Evolutionary conservation across 2,797 vertebrate genomes (phyloP), one percentile per base, ranked within the genome.

Genomic region (Schizopygopsis pylzovi): DNA sequence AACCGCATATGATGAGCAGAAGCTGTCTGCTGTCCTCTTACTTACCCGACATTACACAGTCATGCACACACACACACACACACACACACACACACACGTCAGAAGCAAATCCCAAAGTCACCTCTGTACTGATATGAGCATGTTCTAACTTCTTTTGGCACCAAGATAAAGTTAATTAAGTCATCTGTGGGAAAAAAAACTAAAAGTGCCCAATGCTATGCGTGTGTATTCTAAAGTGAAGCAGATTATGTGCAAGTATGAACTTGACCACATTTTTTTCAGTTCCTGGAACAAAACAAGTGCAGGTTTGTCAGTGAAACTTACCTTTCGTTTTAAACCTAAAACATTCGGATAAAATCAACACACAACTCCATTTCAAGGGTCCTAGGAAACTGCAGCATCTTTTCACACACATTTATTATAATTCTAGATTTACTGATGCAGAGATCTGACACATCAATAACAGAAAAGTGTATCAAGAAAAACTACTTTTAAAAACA

Each of bases 1-100:
- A 91, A 90, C 89, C 90, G 79, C 88, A 88, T 70, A 39, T 61
- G 71, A 81, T 43, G 67, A 85, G 85, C 83, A 80, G 6, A 68
- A 52, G 45, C 20, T 71, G 73, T 84, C 90, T 87, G 37, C 71
- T 81, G 84, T 47, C 41, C 79, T 81, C 18, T 25, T 15, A 72
- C 83, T 85, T 76, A 39, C 79, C 59, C 43, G 0, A 37, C 28
- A 52, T 7, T 43, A 79, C 56, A 61, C 10, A 56, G 3, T 22
- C 10, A 13, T 6, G 6, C 5, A 79, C 45, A 49, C 82, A 73
- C 9, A 28, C 28, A 65, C 15, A 65, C 59, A 59, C 54, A 73
- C 81, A 28, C 25, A 28, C 25, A 28, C 25, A 28, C 25, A 28
- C 25, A 28, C 25, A 28, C 25, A 28, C 25, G 25, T 12, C 13